Conservation (phyloP, 2,797 vertebrate species). For the Parauchenoglanis punctatus region DNA sequence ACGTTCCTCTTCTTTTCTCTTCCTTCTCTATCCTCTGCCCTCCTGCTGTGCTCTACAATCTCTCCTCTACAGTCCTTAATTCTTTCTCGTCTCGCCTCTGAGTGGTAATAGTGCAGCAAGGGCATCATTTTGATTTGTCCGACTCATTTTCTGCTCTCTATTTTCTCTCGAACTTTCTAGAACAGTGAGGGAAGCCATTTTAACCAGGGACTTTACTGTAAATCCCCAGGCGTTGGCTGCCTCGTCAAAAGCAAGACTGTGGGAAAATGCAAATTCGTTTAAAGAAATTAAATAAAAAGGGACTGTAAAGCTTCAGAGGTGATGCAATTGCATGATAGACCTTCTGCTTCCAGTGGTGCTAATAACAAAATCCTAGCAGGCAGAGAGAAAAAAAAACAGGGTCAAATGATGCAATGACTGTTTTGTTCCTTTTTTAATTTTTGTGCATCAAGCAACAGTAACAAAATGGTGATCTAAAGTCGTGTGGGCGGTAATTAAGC, state of each 20-base stretch:
- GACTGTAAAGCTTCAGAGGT: background rate
- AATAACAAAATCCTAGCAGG: background rate
- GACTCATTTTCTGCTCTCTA: conserved; percentile 37
- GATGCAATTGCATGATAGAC: conserved; percentile 28
- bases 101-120: conserved; percentile 35
- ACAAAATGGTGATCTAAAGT: background rate
- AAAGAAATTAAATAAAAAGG: conserved; percentile 12
- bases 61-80: conserved; percentile 6
- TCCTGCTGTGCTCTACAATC: conserved; percentile 7
- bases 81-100: conserved; percentile 25
- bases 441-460: background rate
- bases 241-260: conserved; percentile 28
- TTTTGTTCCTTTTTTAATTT: background rate
- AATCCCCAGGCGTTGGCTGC: conserved; percentile 1
- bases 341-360: background rate
- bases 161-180: conserved; percentile 21
- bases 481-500: background rate
- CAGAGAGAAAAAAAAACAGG: background rate
- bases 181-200: conserved; percentile 20
- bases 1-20: background rate
- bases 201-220: conserved; percentile 22
- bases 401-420: background rate
- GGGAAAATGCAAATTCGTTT: conserved; percentile 28
- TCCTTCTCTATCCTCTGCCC: conserved; percentile 25
- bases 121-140: conserved; percentile 42